Percentiles rank a stretch among this genome's conserved stretches.
Evolutionary conservation across 2,888 invertebrate species (phyloP).

Genomic region (Dolomedes plantarius): DNA sequence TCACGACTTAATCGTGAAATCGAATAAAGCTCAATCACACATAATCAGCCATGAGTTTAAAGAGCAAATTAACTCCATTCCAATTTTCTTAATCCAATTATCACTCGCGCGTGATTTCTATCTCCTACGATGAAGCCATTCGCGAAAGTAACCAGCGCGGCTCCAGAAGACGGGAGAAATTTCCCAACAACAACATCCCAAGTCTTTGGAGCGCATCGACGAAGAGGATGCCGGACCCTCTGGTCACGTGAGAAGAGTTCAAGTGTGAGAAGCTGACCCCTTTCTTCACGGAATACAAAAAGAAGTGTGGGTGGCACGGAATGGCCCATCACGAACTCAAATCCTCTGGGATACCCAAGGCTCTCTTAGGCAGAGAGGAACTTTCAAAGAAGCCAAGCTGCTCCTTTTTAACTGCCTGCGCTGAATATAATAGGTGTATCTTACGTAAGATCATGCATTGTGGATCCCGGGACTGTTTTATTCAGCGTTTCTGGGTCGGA

Average conservation of each 20-base stretch:
- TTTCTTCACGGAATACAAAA: neutral
- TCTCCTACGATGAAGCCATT: too few relatives aligned
- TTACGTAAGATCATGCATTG: neutral
- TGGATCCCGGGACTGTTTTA: neutral
- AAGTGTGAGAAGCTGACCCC: slow-evolving; percentile 52
- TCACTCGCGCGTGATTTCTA: too few relatives aligned
- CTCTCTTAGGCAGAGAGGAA: neutral
- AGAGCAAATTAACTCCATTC: too few relatives aligned
- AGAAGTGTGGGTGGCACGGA: slow-evolving; percentile 28
- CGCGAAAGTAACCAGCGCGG: too few relatives aligned
- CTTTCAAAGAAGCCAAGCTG: neutral
- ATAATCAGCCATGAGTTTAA: too few relatives aligned
- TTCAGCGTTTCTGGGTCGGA: neutral
- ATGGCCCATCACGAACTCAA: neutral
- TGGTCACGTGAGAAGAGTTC: slow-evolving; percentile 3
- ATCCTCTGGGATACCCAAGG: neutral
- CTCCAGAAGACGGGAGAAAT: neutral
- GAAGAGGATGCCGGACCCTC: neutral
- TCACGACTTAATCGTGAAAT: too few relatives aligned
- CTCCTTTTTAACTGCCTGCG: neutral
- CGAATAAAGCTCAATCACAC: too few relatives aligned
- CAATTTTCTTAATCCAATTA: too few relatives aligned
- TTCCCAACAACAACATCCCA: neutral
- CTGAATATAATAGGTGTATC: neutral
- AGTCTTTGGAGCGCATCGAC: neutral